Evolutionary conservation across 2,888 invertebrate genomes (phyloP), one percentile per base, ranked within the genome.

Genomic region (Drosophila kuntzei): DNA sequence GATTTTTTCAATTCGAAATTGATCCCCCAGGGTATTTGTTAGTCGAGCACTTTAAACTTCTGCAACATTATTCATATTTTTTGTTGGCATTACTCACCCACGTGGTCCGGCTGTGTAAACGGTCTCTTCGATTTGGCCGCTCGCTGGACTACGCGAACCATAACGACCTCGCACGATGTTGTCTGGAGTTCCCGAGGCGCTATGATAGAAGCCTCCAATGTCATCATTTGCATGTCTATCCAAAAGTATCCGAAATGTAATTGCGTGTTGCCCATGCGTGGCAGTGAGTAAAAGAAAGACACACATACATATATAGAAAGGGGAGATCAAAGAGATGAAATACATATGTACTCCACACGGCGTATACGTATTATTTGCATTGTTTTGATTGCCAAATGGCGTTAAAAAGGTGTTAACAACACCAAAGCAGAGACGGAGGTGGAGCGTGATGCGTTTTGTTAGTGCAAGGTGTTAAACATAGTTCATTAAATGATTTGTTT

Each of bases 21-120:
- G 11, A 29, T 11, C 1, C 25, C 1, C 0, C 2, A 55, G 55
- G 34, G 55, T 43, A 44, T n/a, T n/a, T 51, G 2, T 3, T 36
- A 36, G 50, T 14, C 50, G 0, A 5, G 0, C 18, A n/a, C 3
- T 6, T 11, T 12, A 1, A 2, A 11, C 20, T 32, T 16, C 16
- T 5, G 1, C 11, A 4, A 16, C 2, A 4, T 6, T 20, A 11
- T 18, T 29, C 41, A n/a, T 29, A 9, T 16, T 25, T 27, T 25
- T 16, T 32, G 43, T 20, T 20, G 14, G 54, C 22, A 46, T 76
- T 79, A 89, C 93, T 93, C 88, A 95, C 93, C 96, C 96, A 91
- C 96, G 94, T 70, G 95, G 95, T 62, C 96, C 96, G 41, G 96
- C 96, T 8, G 96, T 95, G 90, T 96, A 96, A 43, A 95, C 93